Base-by-base conservation (phyloP, 2,797 vertebrate species). In the Spinibarbus caldwelli region DNA sequence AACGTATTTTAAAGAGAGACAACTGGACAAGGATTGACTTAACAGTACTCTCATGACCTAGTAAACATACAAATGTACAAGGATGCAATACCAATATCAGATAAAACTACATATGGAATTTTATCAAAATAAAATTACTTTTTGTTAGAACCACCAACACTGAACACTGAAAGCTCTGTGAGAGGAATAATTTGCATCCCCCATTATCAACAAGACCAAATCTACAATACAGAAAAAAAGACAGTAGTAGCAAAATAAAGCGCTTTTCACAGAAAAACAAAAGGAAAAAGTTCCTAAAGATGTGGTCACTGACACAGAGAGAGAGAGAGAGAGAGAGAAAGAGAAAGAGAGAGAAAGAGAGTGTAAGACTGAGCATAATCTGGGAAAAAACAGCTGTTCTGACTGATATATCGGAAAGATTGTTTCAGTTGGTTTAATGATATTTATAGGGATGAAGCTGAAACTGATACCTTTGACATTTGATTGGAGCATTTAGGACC, bases 401-500 rank as follows among this genome's bases (percentile, higher is more conserved):
- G 84, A 86, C 64, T 49, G 66, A 81, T 23, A 85, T 52, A 62
- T 68, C 47, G 19, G 77, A 59, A 78, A 34, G 67, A 78, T 31
- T 31, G n/a, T 72, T 82, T 78, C 47, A 84, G 41, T 12, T 45
- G 23, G 15, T 71, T 80, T 85, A 72, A 80, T 80, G 31, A 80
- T 73, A 49, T 71, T 79, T 59, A 43, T n/a, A 47, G 38, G 36
- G 38, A 64, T 62, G 38, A 62, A 26, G 49, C 67, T 71, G 57
- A 34, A 52, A 79, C 29, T 21, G 38, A 68, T 43, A 59, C 5
- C 17, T 23, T 17, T 71, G 80, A 82, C 59, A 83, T 67, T 52
- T 77, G 82, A 78, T 78, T 85, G 64, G 75, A 76, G 78, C 57
- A 49, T 82, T 84, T 59, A 66, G 45, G 62, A 79, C 54, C 34